phyloP scores from a whole-genome alignment of 2,797 vertebrate genomes.

The Morelia viridis region DNA sequence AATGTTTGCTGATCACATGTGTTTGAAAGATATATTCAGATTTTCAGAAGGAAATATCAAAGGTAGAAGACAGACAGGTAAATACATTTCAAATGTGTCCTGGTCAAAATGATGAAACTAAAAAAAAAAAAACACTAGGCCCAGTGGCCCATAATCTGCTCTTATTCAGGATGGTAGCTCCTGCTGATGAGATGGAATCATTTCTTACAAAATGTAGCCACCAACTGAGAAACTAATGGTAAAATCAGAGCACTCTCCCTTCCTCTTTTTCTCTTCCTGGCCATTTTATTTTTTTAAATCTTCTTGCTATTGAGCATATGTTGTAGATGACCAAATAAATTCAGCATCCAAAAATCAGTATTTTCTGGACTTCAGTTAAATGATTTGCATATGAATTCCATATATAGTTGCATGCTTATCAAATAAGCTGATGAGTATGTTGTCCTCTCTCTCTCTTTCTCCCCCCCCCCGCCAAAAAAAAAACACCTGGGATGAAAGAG shows the following conservation, averaged over 20 bases:
- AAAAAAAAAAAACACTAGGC: not conserved
- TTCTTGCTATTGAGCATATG: not conserved
- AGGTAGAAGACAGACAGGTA: not conserved
- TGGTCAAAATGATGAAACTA: not conserved
- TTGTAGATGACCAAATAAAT: not conserved
- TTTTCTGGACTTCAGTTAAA: not conserved
- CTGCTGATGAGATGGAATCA: not conserved
- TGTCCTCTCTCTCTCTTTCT: not conserved
- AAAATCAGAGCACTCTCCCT: not conserved
- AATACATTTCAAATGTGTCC: not conserved
- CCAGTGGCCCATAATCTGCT: not conserved
- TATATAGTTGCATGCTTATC: not conserved
- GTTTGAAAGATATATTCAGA: not conserved
- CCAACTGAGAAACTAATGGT: not conserved
- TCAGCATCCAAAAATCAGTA: not conserved
- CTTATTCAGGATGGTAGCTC: not conserved
- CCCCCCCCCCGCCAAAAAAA: not conserved
- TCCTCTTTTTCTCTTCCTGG: not conserved
- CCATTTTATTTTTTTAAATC: not conserved
- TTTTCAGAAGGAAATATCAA: not conserved
- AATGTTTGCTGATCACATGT: not conserved
- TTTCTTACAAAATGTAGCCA: not conserved
- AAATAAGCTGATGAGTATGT: not conserved
- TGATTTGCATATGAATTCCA: not conserved
- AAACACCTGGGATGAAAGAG: not conserved